Conservation (phyloP, 1,140 invertebrate species). For the Drosophila aff. region DNA sequence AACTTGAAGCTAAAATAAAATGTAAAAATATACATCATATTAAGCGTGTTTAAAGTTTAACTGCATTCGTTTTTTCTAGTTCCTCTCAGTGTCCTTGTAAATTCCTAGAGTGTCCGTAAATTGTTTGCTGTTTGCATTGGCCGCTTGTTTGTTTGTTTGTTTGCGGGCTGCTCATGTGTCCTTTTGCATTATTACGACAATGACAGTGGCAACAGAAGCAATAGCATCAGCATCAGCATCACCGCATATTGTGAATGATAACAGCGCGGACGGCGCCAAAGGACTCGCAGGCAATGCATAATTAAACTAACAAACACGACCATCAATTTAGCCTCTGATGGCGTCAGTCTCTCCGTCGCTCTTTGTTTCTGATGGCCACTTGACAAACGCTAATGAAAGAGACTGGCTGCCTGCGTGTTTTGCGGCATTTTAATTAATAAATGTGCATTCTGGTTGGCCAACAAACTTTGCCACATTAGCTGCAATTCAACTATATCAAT, state of each 20-base stretch:
- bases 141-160: conserved; percentile 35
- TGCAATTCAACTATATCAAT: conserved; percentile 75
- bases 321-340: conserved; percentile 40
- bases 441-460: conserved; percentile 38
- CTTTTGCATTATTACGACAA: conserved; percentile 70
- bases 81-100: neutral
- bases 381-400: conserved; percentile 63
- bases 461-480: conserved; percentile 54
- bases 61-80: too few relatives aligned
- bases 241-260: conserved; percentile 56
- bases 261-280: conserved; percentile 17
- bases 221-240: neutral
- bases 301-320: conserved; percentile 73
- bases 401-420: conserved; percentile 25
- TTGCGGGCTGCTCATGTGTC: conserved; percentile 21
- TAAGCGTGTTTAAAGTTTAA: too few relatives aligned
- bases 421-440: conserved; percentile 81
- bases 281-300: conserved; percentile 52
- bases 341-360: neutral
- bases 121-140: conserved; percentile 42
- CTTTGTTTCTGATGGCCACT: conserved; percentile 64
- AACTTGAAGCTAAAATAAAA: too few relatives aligned
- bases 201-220: conserved; percentile 19
- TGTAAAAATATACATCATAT: too few relatives aligned
- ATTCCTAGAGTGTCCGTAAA: conserved; percentile 3